phyloP scores from a whole-genome alignment of 1,140 invertebrate genomes.

The Scaptomyza graminum region DNA sequence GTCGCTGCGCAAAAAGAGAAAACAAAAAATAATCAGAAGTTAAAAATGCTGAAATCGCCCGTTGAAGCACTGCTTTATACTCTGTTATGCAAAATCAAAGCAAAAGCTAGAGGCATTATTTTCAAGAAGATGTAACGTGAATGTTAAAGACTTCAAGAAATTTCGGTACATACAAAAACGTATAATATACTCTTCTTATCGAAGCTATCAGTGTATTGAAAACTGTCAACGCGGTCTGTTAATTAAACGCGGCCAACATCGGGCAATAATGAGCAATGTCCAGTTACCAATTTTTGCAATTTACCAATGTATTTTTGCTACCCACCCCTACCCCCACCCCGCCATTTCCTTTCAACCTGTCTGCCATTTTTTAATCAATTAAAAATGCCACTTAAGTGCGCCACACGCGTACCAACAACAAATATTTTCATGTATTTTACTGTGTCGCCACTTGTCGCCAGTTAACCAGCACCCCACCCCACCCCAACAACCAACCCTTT shows the following conservation, averaged over 20 bases:
- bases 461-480: background rate
- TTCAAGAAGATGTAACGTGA: too few relatives aligned
- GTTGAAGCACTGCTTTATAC: background rate
- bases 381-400: constrained; percentile 71
- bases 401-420: constrained; percentile 28
- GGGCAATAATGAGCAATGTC: constrained; percentile 43
- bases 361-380: constrained; percentile 74
- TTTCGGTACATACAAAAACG: too few relatives aligned
- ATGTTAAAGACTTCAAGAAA: too few relatives aligned
- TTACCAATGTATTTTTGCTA: constrained; percentile 2
- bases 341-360: background rate
- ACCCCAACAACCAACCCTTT: too few relatives aligned
- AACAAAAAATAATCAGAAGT: background rate
- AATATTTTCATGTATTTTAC: constrained; percentile 59
- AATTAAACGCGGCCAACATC: constrained; percentile 62
- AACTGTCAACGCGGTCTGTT: constrained; percentile 51
- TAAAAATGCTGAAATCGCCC: background rate
- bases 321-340: background rate
- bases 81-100: background rate
- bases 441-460: constrained; percentile 30
- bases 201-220: background rate
- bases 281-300: constrained; percentile 12
- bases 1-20: constrained; percentile 40
- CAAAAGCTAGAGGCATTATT: too few relatives aligned
- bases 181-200: background rate